Conservation (phyloP, 2,888 invertebrate genomes). For the Pedicia rivosa region DNA sequence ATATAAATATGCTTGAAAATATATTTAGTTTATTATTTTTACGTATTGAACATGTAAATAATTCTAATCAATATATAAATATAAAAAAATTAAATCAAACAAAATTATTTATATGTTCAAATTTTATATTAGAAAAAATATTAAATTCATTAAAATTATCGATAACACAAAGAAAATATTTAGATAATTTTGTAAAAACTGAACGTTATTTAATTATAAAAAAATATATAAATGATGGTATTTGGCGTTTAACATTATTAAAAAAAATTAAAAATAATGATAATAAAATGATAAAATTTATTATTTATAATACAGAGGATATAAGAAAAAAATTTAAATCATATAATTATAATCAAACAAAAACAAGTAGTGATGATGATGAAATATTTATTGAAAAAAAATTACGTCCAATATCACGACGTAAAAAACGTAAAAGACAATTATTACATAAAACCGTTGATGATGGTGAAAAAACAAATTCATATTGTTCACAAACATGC, state of each 20-base stretch:
- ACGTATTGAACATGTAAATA: constrained; percentile 25
- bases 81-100: neutral
- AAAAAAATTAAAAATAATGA: constrained; percentile 19
- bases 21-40: constrained; percentile 24
- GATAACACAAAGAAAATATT: constrained; percentile 1
- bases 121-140: neutral
- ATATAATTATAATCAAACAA: constrained; percentile 13
- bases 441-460: constrained; percentile 7
- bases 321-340: neutral
- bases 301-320: constrained; percentile 3
- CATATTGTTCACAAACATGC: neutral
- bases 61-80: neutral
- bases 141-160: neutral
- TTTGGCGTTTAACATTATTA: constrained; percentile 25
- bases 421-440: constrained; percentile 15
- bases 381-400: constrained; percentile 20
- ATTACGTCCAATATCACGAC: constrained; percentile 14
- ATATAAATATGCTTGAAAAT: constrained; percentile 23
- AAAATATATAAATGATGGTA: constrained; percentile 19
- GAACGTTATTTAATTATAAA: neutral
- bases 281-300: constrained; percentile 12
- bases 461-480: constrained; percentile 5
- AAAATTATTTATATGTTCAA: constrained; percentile 2
- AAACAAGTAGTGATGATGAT: constrained; percentile 26
- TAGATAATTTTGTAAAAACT: neutral